phyloP scores from a whole-genome alignment of 92 coral and sea anemone species.

The Blastomussa wellsi region DNA sequence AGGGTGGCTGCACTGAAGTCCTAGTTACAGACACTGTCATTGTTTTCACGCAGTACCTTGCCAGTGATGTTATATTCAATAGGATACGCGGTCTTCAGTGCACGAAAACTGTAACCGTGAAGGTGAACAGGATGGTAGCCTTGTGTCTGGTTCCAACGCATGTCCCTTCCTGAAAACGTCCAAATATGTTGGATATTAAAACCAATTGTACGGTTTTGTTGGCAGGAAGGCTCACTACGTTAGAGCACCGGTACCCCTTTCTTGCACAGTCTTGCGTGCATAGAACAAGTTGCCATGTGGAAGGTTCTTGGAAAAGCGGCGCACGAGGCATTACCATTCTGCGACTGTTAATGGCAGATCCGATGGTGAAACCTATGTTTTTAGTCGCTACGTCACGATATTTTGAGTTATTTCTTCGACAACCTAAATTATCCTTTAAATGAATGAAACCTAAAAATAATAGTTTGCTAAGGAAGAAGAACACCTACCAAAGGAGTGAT shows the following conservation, averaged over 20 bases:
- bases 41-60: slow-evolving; percentile 27
- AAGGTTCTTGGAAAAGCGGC: slow-evolving; percentile 60
- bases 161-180: not conserved
- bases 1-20: slow-evolving; percentile 53
- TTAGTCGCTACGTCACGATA: too few species aligned
- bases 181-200: slow-evolving; percentile 39
- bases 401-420: too few species aligned
- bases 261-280: slow-evolving; percentile 53
- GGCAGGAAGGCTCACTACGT: slow-evolving; percentile 61
- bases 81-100: slow-evolving; percentile 64
- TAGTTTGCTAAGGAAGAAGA: too few species aligned
- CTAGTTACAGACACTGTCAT: slow-evolving; percentile 43
- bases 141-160: not conserved
- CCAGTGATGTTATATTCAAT: slow-evolving; percentile 48
- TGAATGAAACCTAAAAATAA: too few species aligned
- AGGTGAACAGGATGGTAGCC: slow-evolving; percentile 61
- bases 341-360: slow-evolving; percentile 53
- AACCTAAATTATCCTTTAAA: too few species aligned
- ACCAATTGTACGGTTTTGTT: slow-evolving; percentile 67
- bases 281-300: slow-evolving; percentile 68
- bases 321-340: slow-evolving; percentile 55
- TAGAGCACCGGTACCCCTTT: slow-evolving; percentile 59
- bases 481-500: too few species aligned
- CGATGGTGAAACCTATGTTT: slow-evolving; percentile 49
- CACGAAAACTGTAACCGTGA: slow-evolving; percentile 71